Evolutionary conservation across 1,140 invertebrate genomes (phyloP).

Genomic region (Drosophila murphyi): DNA sequence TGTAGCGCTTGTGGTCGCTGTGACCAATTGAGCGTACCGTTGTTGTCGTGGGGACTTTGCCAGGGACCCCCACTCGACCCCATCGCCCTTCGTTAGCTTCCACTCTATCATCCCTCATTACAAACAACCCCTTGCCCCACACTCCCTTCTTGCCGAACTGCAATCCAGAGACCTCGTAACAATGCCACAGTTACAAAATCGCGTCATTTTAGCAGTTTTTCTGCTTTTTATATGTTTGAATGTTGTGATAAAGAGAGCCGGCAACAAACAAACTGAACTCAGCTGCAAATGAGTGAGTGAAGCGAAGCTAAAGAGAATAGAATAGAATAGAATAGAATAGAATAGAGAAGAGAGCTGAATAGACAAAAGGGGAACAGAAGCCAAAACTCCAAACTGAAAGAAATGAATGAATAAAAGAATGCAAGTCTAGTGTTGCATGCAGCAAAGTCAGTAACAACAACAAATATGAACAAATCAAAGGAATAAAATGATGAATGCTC

Average conservation of each 20-base stretch:
- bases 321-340: conserved; percentile 5
- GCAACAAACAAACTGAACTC: conserved; percentile 56
- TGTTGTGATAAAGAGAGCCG: background rate
- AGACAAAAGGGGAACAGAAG: conserved; percentile 18
- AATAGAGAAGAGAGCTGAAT: conserved; percentile 6
- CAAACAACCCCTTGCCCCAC: background rate
- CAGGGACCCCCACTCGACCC: conserved; percentile 1
- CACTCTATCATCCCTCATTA: conserved; percentile 36
- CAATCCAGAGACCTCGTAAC: conserved; percentile 4
- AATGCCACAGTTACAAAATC: conserved; percentile 50
- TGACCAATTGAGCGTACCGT: conserved; percentile 36
- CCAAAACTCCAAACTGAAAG: conserved; percentile 60
- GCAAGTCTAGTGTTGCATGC: conserved; percentile 35
- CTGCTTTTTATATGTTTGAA: conserved; percentile 14
- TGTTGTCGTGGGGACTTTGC: conserved; percentile 10
- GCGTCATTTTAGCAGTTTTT: conserved; percentile 46
- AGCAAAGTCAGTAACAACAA: conserved; percentile 23
- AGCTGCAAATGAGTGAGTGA: conserved; percentile 51
- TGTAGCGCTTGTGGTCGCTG: conserved; percentile 18
- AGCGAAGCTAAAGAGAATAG: conserved; percentile 27
- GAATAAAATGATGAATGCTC: background rate
- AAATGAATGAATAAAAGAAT: conserved; percentile 61
- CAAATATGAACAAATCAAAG: conserved; percentile 14
- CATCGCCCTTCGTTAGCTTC: background rate
- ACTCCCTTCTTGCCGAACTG: background rate